Base-by-base conservation (phyloP, 2,888 invertebrate genomes). In the Oeneis ivallda region DNA sequence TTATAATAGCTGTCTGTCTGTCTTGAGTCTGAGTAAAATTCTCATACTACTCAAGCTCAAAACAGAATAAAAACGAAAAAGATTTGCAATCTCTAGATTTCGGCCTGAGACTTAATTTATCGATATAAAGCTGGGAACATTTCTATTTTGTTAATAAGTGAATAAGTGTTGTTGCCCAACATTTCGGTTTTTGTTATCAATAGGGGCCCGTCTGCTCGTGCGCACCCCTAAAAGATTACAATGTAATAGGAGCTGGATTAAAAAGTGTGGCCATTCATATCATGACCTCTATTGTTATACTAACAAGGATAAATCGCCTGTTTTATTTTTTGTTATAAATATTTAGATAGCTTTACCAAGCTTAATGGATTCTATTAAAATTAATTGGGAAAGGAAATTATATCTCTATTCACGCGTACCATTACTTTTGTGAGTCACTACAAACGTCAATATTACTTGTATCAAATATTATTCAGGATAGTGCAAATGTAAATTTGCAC, bases 121-220 rank as follows among this genome's bases (percentile, higher is more conserved):
- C 71, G 72, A 72, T 66, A 67, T 54, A 3, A 54, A 59, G 59
- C 63, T 19, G 39, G 3, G 70, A 65, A 66, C 85, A 82, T 75
- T 85, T 73, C 83, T 83, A 79, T 58, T n/a, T 59, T 8, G 59
- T 71, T 82, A 83, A 81, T 84, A 83, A 75, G 74, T 74, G 74
- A 61, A 72, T 81, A 83, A 85, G 82, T 85, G 82, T 85, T 90
- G 89, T 87, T 84, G 77, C 80, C 79, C 83, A 88, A 89, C 88
- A 89, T 85, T 87, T 83, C 78, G 70, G 71, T 80, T 74, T 83
- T 89, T 86, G 85, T 87, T 76, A 77, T 67, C 69, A 73, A 75
- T 81, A 76, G 74, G 75, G 76, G 79, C 75, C 78, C 77, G 78
- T 77, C 76, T 83, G 83, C 74, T 78, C 76, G 75, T 69, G 77